phyloP scores from a whole-genome alignment of 1,140 invertebrate genomes.

The Drosophila lini region DNA sequence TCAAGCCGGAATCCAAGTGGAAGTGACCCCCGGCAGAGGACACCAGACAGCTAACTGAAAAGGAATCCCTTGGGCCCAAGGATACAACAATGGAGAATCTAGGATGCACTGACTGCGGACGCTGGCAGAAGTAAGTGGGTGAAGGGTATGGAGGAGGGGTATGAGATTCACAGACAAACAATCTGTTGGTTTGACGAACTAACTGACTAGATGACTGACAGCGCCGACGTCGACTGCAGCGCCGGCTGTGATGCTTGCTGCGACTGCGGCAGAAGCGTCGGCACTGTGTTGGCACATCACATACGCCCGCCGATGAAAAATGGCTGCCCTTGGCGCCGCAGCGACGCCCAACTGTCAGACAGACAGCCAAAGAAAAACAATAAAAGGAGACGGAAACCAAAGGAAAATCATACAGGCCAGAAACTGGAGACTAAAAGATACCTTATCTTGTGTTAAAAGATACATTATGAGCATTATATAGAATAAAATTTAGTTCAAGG shows the following conservation, averaged over 20 bases:
- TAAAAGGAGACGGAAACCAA: conserved; percentile 12
- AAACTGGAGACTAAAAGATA: background rate
- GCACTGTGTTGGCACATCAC: conserved; percentile 44
- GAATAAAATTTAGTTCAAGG: too few relatives aligned
- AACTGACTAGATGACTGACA: conserved; percentile 39
- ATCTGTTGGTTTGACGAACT: conserved; percentile 53
- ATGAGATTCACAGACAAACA: conserved; percentile 36
- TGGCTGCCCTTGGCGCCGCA: conserved; percentile 56
- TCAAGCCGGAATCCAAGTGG: conserved; percentile 47
- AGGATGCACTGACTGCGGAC: conserved; percentile 7
- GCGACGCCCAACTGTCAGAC: conserved; percentile 50
- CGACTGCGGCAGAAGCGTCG: conserved; percentile 16
- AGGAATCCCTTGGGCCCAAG: conserved; percentile 53
- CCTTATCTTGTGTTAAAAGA: background rate
- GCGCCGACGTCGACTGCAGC: conserved; percentile 8
- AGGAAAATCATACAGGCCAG: background rate
- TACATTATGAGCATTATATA: background rate
- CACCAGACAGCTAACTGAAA: conserved; percentile 28
- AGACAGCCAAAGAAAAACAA: conserved; percentile 35
- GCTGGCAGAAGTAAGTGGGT: conserved; percentile 5
- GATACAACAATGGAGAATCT: conserved; percentile 48
- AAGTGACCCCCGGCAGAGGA: conserved; percentile 64
- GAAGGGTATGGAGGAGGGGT: background rate
- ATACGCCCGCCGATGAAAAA: conserved; percentile 60
- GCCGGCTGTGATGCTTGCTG: background rate